A percentile compares a stretch with the other conserved stretches of the same genome.
These are phyloP conservation scores for Festucalex cinctus DNA, from an alignment of 2,113 vertebrate species.

Conservation along the genomic window DNA sequence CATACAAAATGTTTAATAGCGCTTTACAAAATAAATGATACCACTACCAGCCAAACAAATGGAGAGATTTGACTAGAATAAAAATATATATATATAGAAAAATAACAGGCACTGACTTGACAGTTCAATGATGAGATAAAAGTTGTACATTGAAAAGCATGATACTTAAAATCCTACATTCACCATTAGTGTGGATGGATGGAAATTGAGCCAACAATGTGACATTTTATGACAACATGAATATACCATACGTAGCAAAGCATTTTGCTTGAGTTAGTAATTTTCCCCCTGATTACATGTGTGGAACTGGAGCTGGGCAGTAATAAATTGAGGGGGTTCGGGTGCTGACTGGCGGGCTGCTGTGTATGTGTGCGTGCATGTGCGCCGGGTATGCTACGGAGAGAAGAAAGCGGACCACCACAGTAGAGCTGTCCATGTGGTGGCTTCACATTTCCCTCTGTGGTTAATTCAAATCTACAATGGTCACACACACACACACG, in stretches of 20 bases:
- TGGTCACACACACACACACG: not conserved
- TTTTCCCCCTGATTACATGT: slow-evolving; percentile 41
- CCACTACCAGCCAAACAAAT: slow-evolving; percentile 41
- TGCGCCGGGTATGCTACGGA: slow-evolving; percentile 37
- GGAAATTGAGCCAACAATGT: slow-evolving; percentile 33
- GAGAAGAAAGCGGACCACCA: slow-evolving; percentile 63
- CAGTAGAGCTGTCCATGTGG: slow-evolving; percentile 54
- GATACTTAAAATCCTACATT: slow-evolving; percentile 41
- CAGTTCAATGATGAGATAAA: slow-evolving; percentile 35
- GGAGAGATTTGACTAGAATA: not conserved
- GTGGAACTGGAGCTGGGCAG: slow-evolving; percentile 35
- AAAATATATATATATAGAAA: slow-evolving; percentile 19
- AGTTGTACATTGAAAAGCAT: slow-evolving; percentile 33
- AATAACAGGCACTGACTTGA: slow-evolving; percentile 16
- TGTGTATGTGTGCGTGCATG: slow-evolving; percentile 24
- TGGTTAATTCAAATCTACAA: slow-evolving; percentile 48
- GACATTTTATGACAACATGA: slow-evolving; percentile 44
- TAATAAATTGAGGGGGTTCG: slow-evolving; percentile 45
- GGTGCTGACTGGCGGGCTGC: slow-evolving; percentile 35
- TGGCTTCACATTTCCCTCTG: slow-evolving; percentile 57
- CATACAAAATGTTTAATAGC: slow-evolving; percentile 15
- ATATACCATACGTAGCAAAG: slow-evolving; percentile 32
- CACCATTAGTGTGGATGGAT: slow-evolving; percentile 44
- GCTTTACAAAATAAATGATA: slow-evolving; percentile 51
- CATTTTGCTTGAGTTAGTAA: slow-evolving; percentile 43